These are phyloP conservation scores for Condylura cristata DNA, from an alignment of 2,113 vertebrate genomes.

Conservation along the genomic window DNA sequence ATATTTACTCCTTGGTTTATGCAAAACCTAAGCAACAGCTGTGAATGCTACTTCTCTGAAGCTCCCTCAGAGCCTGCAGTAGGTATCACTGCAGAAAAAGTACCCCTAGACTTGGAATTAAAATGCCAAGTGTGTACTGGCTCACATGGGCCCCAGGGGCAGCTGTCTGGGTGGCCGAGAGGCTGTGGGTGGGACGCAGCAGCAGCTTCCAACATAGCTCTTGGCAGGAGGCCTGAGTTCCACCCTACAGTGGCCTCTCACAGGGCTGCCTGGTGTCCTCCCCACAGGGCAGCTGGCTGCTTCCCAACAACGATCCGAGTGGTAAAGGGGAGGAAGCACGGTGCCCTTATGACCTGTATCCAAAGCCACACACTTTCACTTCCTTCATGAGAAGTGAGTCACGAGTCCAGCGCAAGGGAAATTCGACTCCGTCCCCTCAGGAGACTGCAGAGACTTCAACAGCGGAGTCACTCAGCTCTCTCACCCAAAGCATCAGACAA, in stretches of 20 bases:
- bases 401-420: background rate
- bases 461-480: background rate
- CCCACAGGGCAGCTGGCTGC: background rate
- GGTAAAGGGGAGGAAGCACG: background rate
- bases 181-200: too few relatives aligned
- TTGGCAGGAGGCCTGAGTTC: background rate
- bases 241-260: background rate
- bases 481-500: background rate
- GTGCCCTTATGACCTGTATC: background rate
- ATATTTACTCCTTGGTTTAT: background rate
- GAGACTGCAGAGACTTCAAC: background rate
- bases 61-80: background rate
- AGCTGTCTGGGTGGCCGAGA: background rate
- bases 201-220: background rate
- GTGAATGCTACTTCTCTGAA: background rate
- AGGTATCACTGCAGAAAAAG: background rate
- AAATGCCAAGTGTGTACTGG: background rate
- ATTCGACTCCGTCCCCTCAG: background rate
- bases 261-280: background rate
- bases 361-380: background rate
- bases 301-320: background rate
- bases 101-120: background rate
- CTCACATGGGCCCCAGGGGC: background rate
- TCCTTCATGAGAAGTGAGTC: background rate
- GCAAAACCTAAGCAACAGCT: background rate